Conservation (phyloP, 2,113 vertebrate genomes). For the Glaucidium brasilianum region DNA sequence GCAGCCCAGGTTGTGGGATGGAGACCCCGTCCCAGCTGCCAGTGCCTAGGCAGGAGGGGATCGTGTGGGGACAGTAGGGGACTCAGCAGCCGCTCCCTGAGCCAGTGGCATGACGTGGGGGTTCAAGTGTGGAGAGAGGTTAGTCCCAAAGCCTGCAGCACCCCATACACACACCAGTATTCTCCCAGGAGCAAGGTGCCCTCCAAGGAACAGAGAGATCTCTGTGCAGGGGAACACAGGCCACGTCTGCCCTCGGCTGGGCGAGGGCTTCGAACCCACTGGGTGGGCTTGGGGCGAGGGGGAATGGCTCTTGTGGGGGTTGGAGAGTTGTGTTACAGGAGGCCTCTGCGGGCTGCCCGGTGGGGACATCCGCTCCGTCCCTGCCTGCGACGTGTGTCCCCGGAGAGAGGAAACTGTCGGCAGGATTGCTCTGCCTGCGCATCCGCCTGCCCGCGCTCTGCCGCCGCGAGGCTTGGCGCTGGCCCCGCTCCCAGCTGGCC, state of each 20-base stretch:
- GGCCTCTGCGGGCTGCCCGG: background rate
- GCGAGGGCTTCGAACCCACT: background rate
- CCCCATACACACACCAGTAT: fast-evolving
- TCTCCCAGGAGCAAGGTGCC: fast-evolving
- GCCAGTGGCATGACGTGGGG: background rate
- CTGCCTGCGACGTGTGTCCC: background rate
- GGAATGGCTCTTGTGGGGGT: fast-evolving
- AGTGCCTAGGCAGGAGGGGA: background rate
- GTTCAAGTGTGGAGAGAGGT: background rate
- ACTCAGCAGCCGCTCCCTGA: fast-evolving
- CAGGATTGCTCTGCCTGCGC: background rate
- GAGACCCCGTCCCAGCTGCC: background rate
- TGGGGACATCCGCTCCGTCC: background rate
- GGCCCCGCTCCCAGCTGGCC: background rate
- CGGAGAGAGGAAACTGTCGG: background rate
- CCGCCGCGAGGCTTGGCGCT: fast-evolving
- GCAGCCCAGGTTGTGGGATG: fast-evolving
- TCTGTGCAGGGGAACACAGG: fast-evolving
- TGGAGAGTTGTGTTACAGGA: background rate
- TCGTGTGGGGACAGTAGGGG: fast-evolving
- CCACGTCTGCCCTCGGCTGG: background rate
- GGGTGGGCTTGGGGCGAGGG: fast-evolving
- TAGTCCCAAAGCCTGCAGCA: background rate
- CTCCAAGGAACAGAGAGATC: background rate
- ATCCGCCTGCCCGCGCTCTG: background rate